Evolutionary conservation across 2,888 invertebrate genomes (phyloP), one percentile per base, ranked within the genome.

Genomic region (Phortica magna): DNA sequence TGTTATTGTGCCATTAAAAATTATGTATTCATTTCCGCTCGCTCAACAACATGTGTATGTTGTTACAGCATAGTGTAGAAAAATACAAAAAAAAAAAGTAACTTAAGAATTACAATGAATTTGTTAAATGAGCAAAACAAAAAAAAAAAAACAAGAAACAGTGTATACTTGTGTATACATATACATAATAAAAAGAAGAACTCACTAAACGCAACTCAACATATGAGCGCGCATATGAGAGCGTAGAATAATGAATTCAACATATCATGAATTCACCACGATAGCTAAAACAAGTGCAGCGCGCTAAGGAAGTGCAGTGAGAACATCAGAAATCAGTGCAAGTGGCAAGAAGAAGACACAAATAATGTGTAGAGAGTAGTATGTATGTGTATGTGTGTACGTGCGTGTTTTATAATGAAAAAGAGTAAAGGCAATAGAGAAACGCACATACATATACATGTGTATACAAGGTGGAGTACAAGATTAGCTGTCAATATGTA

Each of bases 1-100:
- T 75, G 72, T 78, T 78, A 76, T 73, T 77, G 76, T 81, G 73
- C 77, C 55, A 61, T 73, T 87, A 85, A 84, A 79, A 79, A 80
- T 78, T 76, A 72, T 83, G 80, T 79, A 57, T 78, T 76, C 78
- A 80, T 83, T 84, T 85, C 85, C 85, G 85, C 48, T 55, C 64
- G 73, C 73, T 14, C 39, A 22, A 43, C 17, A 74, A 68, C 19
- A 68, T 68, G n/a, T 31, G 31, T 31, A 31, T 31, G 31, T 31
- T 68, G 68, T 68, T 68, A 68, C 68, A 68, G 68, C 68, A 68
- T 39, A 68, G 19, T 19, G 31, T 39, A 17, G 9, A 67, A 67
- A n/a, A n/a, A 65, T 39, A 31, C 2, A 65, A 39, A 41, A 39
- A 65, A 31, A 31, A 31, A 42, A n/a, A 42, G 1, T 43, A 68